Evolutionary conservation across 53 echinoderm and acorn worm species (phyloP).

Genomic region (Mesocentrotus franciscanus): DNA sequence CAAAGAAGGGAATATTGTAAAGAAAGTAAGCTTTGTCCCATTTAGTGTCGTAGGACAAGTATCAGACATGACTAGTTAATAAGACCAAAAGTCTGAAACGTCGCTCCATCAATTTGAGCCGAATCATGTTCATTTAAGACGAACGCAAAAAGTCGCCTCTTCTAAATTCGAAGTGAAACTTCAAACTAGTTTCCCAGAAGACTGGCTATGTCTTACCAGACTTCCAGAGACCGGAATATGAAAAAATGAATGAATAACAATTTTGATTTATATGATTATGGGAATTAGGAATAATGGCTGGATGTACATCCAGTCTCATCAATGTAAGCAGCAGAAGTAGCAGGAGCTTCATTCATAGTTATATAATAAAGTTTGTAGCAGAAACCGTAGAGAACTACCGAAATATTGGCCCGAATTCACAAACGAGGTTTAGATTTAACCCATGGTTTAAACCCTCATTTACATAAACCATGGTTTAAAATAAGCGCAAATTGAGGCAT

Average conservation of each 20-base stretch:
- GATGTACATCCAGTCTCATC: no score
- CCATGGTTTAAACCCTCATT: no score
- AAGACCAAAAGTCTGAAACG: neutral
- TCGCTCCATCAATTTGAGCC: slow-evolving; percentile 17
- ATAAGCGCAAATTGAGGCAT: no score
- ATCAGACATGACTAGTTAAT: neutral
- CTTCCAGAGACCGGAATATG: neutral
- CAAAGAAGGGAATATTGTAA: neutral
- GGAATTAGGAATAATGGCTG: neutral
- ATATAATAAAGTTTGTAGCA: no score
- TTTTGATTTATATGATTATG: neutral
- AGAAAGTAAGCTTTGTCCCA: neutral
- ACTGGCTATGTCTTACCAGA: neutral
- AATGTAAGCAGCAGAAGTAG: no score
- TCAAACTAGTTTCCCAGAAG: neutral
- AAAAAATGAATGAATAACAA: neutral
- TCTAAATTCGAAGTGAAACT: neutral
- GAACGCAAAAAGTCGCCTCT: neutral
- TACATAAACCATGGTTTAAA: no score
- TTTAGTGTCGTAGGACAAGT: neutral
- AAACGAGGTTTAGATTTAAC: no score
- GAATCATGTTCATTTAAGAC: slow-evolving; percentile 5
- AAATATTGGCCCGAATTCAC: no score
- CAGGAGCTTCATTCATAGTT: no score
- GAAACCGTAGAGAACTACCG: neutral